Percentiles rank a stretch among this genome's conserved stretches.
phyloP scores from a whole-genome alignment of 2,797 vertebrate genomes.

The Urocyon cinereoargenteus region DNA sequence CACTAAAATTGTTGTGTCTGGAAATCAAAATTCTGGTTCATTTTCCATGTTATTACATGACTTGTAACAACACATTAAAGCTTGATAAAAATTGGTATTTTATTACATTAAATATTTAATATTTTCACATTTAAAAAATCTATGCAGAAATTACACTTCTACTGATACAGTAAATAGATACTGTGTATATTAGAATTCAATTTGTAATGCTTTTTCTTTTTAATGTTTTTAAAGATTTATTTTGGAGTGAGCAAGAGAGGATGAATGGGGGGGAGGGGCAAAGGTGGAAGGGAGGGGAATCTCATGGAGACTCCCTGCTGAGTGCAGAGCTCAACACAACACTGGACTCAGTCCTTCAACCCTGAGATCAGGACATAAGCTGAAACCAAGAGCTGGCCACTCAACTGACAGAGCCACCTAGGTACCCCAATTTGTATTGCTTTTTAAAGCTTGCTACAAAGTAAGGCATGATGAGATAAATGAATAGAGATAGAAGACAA shows the following conservation, averaged over 20 bases:
- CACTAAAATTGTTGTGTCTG: not conserved
- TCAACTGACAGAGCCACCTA: not conserved
- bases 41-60: not conserved
- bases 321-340: not conserved
- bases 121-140: not conserved
- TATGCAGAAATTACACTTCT: not conserved
- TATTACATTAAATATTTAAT: not conserved
- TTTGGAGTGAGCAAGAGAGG: not conserved
- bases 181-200: not conserved
- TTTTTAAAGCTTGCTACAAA: not conserved
- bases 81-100: not conserved
- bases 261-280: rapidly evolving
- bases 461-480: not conserved
- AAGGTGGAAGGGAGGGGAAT: not conserved
- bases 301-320: not conserved
- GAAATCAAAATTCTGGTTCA: not conserved
- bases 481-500: not conserved
- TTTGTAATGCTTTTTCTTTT: not conserved
- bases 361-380: not conserved
- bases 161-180: not conserved
- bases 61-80: not conserved
- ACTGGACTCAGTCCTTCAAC: not conserved
- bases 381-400: not conserved
- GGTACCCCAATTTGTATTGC: not conserved
- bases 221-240: not conserved